phyloP scores from a whole-genome alignment of 1,140 invertebrate genomes.

The Pseudomyrmex cubaensis region DNA sequence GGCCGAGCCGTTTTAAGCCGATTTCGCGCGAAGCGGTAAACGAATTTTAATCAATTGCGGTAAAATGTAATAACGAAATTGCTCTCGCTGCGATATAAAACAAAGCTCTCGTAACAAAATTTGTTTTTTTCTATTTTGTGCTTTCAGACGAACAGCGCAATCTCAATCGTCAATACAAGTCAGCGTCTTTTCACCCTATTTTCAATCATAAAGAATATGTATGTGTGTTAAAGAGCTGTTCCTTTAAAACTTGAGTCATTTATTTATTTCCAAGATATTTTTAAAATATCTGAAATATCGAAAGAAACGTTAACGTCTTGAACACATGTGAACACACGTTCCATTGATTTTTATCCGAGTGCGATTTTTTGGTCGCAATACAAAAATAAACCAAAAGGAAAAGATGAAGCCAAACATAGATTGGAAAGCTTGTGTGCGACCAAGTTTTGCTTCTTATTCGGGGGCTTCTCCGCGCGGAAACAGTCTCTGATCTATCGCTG shows the following conservation, averaged over 20 bases:
- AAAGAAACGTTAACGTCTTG: neutral
- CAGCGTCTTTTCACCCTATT: neutral
- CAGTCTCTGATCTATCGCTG: slow-evolving; percentile 74
- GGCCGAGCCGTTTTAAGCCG: slow-evolving; percentile 71
- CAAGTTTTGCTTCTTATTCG: slow-evolving; percentile 66
- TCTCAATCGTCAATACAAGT: slow-evolving; percentile 22
- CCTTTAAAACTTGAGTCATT: too few relatives aligned
- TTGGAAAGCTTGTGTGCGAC: slow-evolving; percentile 48
- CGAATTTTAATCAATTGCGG: slow-evolving; percentile 62
- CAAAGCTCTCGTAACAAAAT: slow-evolving; percentile 46
- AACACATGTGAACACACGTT: neutral
- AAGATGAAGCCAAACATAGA: slow-evolving; percentile 46
- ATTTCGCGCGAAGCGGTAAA: slow-evolving; percentile 71
- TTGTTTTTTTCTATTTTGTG: slow-evolving; percentile 37
- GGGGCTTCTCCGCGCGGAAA: slow-evolving; percentile 65
- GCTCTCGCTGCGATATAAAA: slow-evolving; percentile 53
- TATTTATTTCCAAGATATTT: neutral
- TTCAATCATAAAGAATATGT: too few relatives aligned
- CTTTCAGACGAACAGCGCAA: slow-evolving; percentile 28
- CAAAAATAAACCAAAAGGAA: slow-evolving; percentile 31
- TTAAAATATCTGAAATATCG: neutral
- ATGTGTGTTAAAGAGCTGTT: too few relatives aligned
- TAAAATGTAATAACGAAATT: slow-evolving; percentile 69
- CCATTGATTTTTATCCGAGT: slow-evolving; percentile 39
- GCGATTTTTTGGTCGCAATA: neutral